These are phyloP conservation scores for Calephelis nemesis DNA, from an alignment of 1,140 invertebrate genomes.

Conservation along the genomic window DNA sequence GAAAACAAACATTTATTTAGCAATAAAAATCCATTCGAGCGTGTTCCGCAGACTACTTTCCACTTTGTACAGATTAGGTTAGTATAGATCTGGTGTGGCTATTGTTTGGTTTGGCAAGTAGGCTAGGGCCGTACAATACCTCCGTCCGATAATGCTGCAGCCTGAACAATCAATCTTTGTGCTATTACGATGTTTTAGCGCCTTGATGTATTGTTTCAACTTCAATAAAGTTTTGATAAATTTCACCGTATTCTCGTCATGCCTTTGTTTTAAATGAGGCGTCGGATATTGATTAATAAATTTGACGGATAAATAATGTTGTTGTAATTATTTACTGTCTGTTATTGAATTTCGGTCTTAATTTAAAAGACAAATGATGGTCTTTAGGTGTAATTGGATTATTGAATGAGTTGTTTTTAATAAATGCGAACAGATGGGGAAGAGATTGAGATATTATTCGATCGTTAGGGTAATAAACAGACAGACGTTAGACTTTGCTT, in stretches of 20 bases:
- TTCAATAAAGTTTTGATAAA: slow-evolving; percentile 79
- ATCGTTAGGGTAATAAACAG: no score
- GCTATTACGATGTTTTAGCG: slow-evolving; percentile 77
- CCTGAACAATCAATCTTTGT: slow-evolving; percentile 72
- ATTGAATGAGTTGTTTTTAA: slow-evolving; percentile 14
- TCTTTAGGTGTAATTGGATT: slow-evolving; percentile 12
- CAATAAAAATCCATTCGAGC: slow-evolving; percentile 23
- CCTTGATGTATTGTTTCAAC: slow-evolving; percentile 76
- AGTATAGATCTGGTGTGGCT: slow-evolving; percentile 48
- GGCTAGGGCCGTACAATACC: slow-evolving; percentile 51
- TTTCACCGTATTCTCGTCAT: slow-evolving; percentile 64
- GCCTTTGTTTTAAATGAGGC: slow-evolving; percentile 67
- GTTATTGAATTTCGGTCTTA: slow-evolving; percentile 17
- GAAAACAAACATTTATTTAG: slow-evolving; percentile 9
- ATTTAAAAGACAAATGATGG: slow-evolving; percentile 18
- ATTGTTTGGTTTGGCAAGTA: slow-evolving; percentile 56
- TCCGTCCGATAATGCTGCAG: slow-evolving; percentile 63
- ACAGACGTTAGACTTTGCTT: no score
- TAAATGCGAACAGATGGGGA: slow-evolving; percentile 1
- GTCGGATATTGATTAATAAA: slow-evolving; percentile 48
- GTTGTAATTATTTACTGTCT: slow-evolving; percentile 44
- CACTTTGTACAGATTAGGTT: slow-evolving; percentile 47
- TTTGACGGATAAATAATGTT: slow-evolving; percentile 68
- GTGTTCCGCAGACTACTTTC: slow-evolving; percentile 27
- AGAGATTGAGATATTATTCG: no score